Conservation (phyloP, 2,888 invertebrate species). For the Ennomos fuscantarius region DNA sequence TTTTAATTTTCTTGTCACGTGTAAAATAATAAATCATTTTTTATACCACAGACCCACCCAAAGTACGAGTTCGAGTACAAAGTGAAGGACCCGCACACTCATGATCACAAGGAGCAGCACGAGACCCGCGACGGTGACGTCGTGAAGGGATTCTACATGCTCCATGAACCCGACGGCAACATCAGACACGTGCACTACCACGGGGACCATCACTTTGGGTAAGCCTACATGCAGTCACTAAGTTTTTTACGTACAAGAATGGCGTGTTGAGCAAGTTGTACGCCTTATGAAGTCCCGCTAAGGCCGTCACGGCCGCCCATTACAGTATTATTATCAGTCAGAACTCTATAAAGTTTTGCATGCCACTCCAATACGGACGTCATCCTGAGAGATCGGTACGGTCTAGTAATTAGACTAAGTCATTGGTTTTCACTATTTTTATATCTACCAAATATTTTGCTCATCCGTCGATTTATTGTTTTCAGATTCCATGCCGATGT, state of each 20-base stretch:
- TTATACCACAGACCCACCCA: conserved; percentile 46
- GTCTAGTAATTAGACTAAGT: no score
- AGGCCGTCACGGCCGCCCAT: no score
- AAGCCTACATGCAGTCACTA: conserved; percentile 29
- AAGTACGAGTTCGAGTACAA: conserved; percentile 68
- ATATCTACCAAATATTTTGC: no score
- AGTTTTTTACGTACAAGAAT: not conserved
- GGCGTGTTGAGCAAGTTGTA: not conserved
- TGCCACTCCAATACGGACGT: no score
- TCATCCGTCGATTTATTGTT: conserved; percentile 15
- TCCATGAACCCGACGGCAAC: conserved; percentile 79
- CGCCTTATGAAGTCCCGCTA: no score
- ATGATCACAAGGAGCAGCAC: conserved; percentile 69
- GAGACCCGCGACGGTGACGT: conserved; percentile 81
- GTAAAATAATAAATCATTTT: not conserved
- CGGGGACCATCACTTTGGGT: conserved; percentile 56
- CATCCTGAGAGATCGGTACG: no score
- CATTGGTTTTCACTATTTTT: no score
- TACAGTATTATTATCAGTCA: no score
- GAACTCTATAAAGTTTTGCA: no score
- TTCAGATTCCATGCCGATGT: conserved; percentile 52
- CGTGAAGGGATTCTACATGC: conserved; percentile 82
- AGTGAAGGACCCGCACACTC: conserved; percentile 72
- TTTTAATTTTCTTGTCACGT: no score
- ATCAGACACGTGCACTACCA: conserved; percentile 55